Base-by-base conservation (phyloP, 2,797 vertebrate genomes). In the Cottoperca gobio region DNA sequence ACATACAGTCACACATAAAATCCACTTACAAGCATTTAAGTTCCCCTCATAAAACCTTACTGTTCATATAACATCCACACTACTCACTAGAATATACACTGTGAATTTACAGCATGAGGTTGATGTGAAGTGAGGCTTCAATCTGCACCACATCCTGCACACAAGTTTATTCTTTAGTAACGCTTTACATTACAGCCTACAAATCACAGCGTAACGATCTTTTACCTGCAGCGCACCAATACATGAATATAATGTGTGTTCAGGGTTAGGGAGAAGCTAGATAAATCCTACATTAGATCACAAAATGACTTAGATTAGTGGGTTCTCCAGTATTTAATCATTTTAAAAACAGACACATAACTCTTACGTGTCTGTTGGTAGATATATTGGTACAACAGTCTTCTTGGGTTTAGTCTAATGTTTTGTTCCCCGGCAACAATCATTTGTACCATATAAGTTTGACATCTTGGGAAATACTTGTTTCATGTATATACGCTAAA, bases 71-170 rank as follows among this genome's bases (percentile, higher is more conserved):
- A 66, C 58, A 70, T 40, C 75, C 73, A 58, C 45, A 46, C 59
- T 68, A 60, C 46, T 39, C 21, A 37, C 13, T 16, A 49, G 60
- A 68, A 71, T 78, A 64, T 63, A 85, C 71, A 82, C 48, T 31
- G 70, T 86, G 80, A 73, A 80, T 83, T 80, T 78, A 72, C 78
- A 81, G 28, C 64, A 74, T 68, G 70, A 80, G 37, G 23, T 71
- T 61, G n/a, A n/a, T 48, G 48, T 52, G 17, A 59, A 60, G 68
- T 63, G 69, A 70, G 55, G 57, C 13, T 69, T 73, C 23, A 40
- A 35, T 11, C 19, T 37, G 33, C 53, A 43, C 21, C 17, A 31
- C 17, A 46, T 61, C 58, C 42, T 54, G 42, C 72, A 19, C 12
- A 31, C 40, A 8, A 23, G 11, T 24, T 26, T 46, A 39, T 2